Conservation (phyloP, 2,113 vertebrate genomes). For the Turnix velox region DNA sequence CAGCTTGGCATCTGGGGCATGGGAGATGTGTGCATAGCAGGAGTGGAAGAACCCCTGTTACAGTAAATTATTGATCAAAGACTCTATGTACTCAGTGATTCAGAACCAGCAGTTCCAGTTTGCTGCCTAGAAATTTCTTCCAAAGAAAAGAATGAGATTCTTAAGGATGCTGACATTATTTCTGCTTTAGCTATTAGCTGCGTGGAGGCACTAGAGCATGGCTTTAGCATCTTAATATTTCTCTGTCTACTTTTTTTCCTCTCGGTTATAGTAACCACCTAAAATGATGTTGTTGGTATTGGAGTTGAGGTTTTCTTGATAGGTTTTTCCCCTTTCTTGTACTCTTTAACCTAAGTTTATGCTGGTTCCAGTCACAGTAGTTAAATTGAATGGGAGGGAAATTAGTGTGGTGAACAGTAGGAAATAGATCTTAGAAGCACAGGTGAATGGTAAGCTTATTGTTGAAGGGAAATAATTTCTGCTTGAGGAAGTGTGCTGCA, state of each 20-base stretch:
- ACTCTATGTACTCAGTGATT: neutral
- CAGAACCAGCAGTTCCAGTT: neutral
- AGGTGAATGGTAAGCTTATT: neutral
- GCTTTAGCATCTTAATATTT: neutral
- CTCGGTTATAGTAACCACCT: neutral
- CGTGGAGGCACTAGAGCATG: neutral
- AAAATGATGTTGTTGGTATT: neutral
- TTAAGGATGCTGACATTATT: neutral
- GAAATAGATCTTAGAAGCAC: neutral
- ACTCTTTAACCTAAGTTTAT: neutral
- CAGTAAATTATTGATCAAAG: neutral
- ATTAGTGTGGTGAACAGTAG: neutral
- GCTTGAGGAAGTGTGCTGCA: neutral
- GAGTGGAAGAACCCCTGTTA: neutral
- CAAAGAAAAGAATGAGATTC: neutral
- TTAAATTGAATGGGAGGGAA: neutral
- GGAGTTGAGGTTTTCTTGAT: neutral
- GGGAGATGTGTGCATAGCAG: neutral
- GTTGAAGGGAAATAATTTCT: neutral
- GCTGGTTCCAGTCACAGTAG: neutral
- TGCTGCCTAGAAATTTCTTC: neutral
- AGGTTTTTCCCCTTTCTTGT: neutral
- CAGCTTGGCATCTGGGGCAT: neutral
- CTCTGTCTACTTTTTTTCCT: neutral
- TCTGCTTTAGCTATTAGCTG: neutral